Evolutionary conservation across 2,113 vertebrate genomes (phyloP), one percentile per base, ranked within the genome.

Genomic region (Chaetodon auriga): DNA sequence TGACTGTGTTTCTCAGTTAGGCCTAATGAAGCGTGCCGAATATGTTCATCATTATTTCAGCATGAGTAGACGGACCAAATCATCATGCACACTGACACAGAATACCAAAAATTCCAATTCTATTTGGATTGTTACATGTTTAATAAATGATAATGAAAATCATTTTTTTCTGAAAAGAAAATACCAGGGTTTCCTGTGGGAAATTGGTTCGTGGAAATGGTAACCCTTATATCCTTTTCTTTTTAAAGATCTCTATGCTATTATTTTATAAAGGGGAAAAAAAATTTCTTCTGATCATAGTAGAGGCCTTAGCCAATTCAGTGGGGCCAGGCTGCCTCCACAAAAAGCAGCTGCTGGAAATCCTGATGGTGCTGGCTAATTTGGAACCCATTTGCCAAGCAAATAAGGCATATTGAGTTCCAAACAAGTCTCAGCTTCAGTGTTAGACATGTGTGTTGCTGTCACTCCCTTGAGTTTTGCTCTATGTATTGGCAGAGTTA

Each of bases 391-490:
- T 71, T 74, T 36, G 36, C n/a, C 49, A 64, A 36, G 23, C 13
- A 35, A 54, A 55, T 30, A 36, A 64, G 23, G 23, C 46, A 36
- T 2, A 7, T 53, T 53, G 35, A 64, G n/a, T 5, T 62, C 30
- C 19, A n/a, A 41, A 41, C 38, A 5, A 15, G 16, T 21, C 11
- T 66, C 23, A 46, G 13, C 25, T 6, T 66, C 23, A 46, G 13
- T 57, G 18, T 65, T 55, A 6, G 36, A 57, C 23, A 15, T 63
- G 6, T 45, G 30, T 68, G 12, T 35, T 25, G 7, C 23, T 57
- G 51, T 71, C 43, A 68, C 64, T 84, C 73, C 74, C 63, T n/a
- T 18, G 36, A 69, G n/a, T 68, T 84, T 65, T 63, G 51, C 41
- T 75, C 35, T 49, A 74, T 75, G 55, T 72, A 75, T 74, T 76